These are phyloP conservation scores for Halyomorpha halys DNA, from an alignment of 1,140 invertebrate genomes.

Conservation along the genomic window DNA sequence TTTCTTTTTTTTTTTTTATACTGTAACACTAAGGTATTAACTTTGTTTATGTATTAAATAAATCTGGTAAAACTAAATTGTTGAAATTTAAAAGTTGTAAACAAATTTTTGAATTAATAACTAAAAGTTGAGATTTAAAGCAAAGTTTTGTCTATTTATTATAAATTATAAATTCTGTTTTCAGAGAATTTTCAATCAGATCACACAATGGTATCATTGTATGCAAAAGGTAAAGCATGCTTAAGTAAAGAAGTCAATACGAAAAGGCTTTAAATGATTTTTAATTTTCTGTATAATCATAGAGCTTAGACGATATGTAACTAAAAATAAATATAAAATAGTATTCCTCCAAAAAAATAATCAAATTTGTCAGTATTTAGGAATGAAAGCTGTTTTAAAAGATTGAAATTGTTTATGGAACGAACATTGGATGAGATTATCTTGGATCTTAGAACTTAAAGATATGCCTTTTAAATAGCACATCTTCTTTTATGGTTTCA, in stretches of 20 bases:
- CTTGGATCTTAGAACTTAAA: not conserved
- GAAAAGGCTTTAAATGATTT: slow-evolving; percentile 16
- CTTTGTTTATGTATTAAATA: too few species aligned
- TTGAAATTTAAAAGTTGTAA: too few species aligned
- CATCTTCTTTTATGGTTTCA: not conserved
- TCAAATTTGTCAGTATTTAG: slow-evolving; percentile 16
- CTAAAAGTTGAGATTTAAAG: too few species aligned
- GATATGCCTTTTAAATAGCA: slow-evolving; percentile 10
- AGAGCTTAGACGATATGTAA: slow-evolving; percentile 19
- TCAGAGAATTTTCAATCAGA: too few species aligned
- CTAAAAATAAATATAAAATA: slow-evolving; percentile 20
- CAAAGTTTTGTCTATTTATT: too few species aligned
- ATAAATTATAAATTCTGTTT: too few species aligned
- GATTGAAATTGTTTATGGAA: slow-evolving; percentile 11
- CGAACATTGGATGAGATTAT: slow-evolving; percentile 13
- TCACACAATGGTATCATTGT: too few species aligned
- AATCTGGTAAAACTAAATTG: too few species aligned
- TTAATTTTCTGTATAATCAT: slow-evolving; percentile 19
- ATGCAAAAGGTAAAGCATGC: slow-evolving; percentile 1
- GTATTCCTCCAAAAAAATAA: slow-evolving; percentile 19
- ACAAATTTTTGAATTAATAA: too few species aligned
- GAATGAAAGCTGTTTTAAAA: slow-evolving; percentile 16
- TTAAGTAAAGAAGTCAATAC: not conserved
- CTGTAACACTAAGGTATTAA: too few species aligned
- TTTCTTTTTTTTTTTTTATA: too few species aligned